These are phyloP conservation scores for Galaxea fascicularis DNA, from an alignment of 92 coral and sea anemone genomes.

Conservation along the genomic window DNA sequence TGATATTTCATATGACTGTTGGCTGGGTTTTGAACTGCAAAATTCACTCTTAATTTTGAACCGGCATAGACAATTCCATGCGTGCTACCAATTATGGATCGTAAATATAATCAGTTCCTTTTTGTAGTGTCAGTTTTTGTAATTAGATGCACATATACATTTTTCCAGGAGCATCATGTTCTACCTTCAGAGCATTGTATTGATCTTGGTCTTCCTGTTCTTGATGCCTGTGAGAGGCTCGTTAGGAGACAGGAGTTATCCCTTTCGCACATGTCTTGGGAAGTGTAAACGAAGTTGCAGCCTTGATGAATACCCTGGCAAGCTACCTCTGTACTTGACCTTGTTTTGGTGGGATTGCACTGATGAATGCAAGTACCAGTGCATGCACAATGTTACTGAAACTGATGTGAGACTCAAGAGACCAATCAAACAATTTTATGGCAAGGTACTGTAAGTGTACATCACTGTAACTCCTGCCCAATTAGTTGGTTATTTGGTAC, in stretches of 20 bases:
- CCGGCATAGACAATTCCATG: no score
- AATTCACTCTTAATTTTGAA: no score
- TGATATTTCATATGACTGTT: no score
- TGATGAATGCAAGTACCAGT: constrained; percentile 95
- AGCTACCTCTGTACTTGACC: constrained; percentile 74
- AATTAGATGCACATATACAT: background rate
- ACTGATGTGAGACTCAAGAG: constrained; percentile 47
- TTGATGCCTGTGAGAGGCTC: constrained; percentile 49
- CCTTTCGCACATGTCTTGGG: constrained; percentile 65
- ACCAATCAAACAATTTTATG: constrained; percentile 84
- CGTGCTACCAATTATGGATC: background rate
- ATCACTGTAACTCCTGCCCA: no score
- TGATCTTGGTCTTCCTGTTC: background rate
- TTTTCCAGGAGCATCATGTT: background rate
- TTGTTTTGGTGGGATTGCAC: constrained; percentile 88
- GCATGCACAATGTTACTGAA: constrained; percentile 89
- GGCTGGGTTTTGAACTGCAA: no score
- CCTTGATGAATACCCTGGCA: constrained; percentile 77
- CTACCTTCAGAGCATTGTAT: constrained; percentile 4
- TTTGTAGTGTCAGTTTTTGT: background rate
- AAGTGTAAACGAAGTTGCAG: constrained; percentile 63
- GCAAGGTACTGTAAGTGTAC: constrained; percentile 87
- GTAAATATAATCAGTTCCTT: background rate
- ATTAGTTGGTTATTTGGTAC: no score
- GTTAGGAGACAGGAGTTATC: constrained; percentile 74